These are phyloP conservation scores for Sinotaia quadrata DNA, from an alignment of 2,888 invertebrate genomes.

Conservation along the genomic window DNA sequence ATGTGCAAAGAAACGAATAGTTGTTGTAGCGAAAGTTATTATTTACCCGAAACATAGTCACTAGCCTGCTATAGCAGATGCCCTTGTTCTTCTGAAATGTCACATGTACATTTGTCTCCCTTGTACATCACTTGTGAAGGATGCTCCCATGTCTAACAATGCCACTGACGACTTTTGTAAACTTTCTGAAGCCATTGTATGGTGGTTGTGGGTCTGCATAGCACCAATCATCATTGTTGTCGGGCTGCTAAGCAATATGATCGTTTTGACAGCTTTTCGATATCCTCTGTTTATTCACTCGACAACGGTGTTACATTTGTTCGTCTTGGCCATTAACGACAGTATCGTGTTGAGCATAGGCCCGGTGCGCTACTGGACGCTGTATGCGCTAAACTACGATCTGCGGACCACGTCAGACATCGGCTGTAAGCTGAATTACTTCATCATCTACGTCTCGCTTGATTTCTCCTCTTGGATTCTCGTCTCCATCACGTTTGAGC, in stretches of 20 bases:
- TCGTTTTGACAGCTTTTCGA: conserved; percentile 14
- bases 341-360: conserved; percentile 14
- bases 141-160: too few relatives aligned
- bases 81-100: too few relatives aligned
- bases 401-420: neutral
- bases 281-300: conserved; percentile 12
- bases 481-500: conserved; percentile 19
- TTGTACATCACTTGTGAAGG: too few relatives aligned
- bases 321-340: conserved; percentile 19
- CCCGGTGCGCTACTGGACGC: conserved; percentile 11
- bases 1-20: too few relatives aligned
- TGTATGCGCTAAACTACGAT: conserved; percentile 9
- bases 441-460: conserved; percentile 16
- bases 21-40: too few relatives aligned
- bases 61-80: too few relatives aligned
- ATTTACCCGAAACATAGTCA: too few relatives aligned
- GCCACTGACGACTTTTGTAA: neutral
- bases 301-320: conserved; percentile 20
- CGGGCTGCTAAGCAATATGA: conserved; percentile 12
- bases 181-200: neutral
- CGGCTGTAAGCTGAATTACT: conserved; percentile 17
- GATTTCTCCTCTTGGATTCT: conserved; percentile 26
- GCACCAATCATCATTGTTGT: conserved; percentile 16
- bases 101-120: too few relatives aligned
- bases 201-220: conserved; percentile 11